Evolutionary conservation across 1,140 invertebrate genomes (phyloP).

Genomic region (Drosophila eugracilis): DNA sequence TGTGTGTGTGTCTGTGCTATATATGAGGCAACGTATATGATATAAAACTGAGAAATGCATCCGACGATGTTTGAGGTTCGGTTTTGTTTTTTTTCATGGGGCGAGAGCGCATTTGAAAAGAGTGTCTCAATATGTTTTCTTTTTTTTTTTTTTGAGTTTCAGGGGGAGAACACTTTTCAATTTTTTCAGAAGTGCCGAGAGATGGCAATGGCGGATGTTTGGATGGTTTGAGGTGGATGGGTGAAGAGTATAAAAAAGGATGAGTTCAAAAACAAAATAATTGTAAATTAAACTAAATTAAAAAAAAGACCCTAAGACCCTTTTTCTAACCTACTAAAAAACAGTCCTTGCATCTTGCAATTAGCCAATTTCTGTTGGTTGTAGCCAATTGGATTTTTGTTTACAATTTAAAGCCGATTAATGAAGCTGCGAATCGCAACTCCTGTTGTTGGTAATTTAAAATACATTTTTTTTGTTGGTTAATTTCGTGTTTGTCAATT

Average conservation of each 20-base stretch:
- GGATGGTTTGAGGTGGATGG: conserved; percentile 39
- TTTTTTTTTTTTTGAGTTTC: conserved; percentile 14
- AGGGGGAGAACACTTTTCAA: conserved; percentile 44
- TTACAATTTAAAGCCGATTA: conserved; percentile 80
- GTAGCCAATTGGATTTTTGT: conserved; percentile 84
- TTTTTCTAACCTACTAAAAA: conserved; percentile 26
- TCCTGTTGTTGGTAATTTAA: conserved; percentile 63
- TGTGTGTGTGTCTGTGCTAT: conserved; percentile 24
- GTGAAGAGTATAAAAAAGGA: conserved; percentile 44
- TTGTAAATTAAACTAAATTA: conserved; percentile 23
- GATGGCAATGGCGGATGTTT: conserved; percentile 53
- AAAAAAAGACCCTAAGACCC: conserved; percentile 17
- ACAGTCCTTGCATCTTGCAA: conserved; percentile 8
- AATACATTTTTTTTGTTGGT: conserved; percentile 82
- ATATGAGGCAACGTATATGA: conserved; percentile 32
- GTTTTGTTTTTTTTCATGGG: conserved; percentile 24
- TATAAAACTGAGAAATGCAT: conserved; percentile 46
- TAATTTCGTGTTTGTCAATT: conserved; percentile 87
- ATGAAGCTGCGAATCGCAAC: conserved; percentile 31
- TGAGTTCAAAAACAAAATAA: conserved; percentile 40
- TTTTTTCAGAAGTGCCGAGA: conserved; percentile 24
- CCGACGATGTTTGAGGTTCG: conserved; percentile 29
- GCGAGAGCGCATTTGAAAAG: conserved; percentile 71
- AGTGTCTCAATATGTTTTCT: conserved; percentile 71
- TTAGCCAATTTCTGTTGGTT: conserved; percentile 60